Base-by-base conservation (phyloP, 1,140 invertebrate species). In the Drosophila micromelanica region DNA sequence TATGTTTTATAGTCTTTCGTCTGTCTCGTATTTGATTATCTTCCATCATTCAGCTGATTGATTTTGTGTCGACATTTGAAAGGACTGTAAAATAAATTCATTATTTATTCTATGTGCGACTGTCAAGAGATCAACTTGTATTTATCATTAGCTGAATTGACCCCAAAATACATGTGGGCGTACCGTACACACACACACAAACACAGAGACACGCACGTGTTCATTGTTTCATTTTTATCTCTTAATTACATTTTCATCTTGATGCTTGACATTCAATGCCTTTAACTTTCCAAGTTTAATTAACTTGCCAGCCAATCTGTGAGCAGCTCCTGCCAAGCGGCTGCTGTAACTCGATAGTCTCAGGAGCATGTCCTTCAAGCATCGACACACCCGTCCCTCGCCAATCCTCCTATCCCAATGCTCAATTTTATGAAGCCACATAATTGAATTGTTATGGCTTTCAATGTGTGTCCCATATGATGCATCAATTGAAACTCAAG, bases 171-270 rank as follows among this genome's bases (percentile, higher is more conserved):
- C 73, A 73, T 27, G 73, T 76, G 73, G 52, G 52, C 35, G 40
- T 42, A 23, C 61, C 56, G 52, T 30, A 27, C 23, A 54, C n/a
- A 20, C 23, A 32, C 12, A 17, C 46, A 55, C 27, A 20, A 1
- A 20, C 20, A 42, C 15, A 59, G 17, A 61, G 2, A 59, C 15
- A n/a, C 5, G 17, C 7, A 15, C 13, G n/a, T 15, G 23, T 30
- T 56, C 65, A 78, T 86, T 82, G 82, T 87, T 87, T 73, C 75
- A 38, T 49, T 73, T 87, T 82, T 89, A 86, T 86, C 82, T 82
- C 78, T 86, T 86, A 86, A 86, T 86, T 86, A 87, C 84, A 79
- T 87, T 80, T 82, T 76, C 82, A 87, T 81, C 82, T 64, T 43
- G 51, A 30, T 56, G 68, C 42, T 75, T 42, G 56, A 43, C 55